Conservation (phyloP, 2,888 invertebrate genomes). For the Meloe dianella region DNA sequence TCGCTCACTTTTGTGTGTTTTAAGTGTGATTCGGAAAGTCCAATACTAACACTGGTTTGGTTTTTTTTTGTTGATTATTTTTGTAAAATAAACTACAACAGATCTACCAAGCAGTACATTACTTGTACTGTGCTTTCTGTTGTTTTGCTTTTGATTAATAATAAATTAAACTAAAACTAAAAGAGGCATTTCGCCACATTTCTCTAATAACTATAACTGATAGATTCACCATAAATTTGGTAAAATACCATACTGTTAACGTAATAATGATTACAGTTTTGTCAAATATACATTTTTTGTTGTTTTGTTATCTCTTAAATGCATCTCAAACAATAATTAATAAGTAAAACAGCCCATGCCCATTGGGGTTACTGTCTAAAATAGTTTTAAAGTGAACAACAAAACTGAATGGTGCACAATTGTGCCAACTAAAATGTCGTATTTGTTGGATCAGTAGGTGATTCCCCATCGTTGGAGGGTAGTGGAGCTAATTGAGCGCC, state of each 20-base stretch:
- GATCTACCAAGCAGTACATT: constrained; percentile 43
- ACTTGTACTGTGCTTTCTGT: constrained; percentile 39
- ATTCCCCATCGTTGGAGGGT: constrained; percentile 61
- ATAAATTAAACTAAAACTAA: constrained; percentile 46
- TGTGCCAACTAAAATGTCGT: constrained; percentile 54
- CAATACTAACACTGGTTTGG: constrained; percentile 22
- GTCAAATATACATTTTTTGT: constrained; percentile 51
- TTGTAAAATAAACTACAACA: constrained; percentile 45
- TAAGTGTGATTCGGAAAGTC: constrained; percentile 19
- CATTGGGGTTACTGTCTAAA: constrained; percentile 33
- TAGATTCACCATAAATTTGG: constrained; percentile 54
- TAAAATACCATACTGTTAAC: constrained; percentile 67
- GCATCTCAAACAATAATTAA: constrained; percentile 39
- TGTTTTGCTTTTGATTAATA: background rate
- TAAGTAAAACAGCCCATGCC: constrained; percentile 34
- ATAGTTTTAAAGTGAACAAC: constrained; percentile 19
- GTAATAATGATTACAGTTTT: constrained; percentile 65
- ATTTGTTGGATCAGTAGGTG: constrained; percentile 59
- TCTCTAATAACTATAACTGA: constrained; percentile 31
- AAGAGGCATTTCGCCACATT: constrained; percentile 41
- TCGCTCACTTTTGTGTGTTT: constrained; percentile 26
- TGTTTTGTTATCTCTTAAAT: constrained; percentile 51
- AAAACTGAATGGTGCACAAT: constrained; percentile 1
- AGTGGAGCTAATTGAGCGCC: constrained; percentile 60
- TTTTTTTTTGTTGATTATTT: constrained; percentile 30